phyloP scores from a whole-genome alignment of 2,113 vertebrate genomes.

The Sylvietta virens region DNA sequence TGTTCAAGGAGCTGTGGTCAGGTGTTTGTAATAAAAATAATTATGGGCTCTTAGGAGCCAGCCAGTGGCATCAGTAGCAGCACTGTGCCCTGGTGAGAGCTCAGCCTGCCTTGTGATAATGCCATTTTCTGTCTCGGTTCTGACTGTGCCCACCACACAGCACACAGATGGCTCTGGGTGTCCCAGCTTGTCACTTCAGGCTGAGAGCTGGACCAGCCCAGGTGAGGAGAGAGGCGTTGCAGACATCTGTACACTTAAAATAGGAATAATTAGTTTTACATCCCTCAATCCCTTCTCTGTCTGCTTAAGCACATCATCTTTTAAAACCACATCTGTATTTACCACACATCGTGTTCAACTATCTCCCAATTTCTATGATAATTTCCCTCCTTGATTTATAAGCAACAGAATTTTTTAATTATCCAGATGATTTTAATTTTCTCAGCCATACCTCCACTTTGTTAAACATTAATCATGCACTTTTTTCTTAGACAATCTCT shows the following conservation, averaged over 20 bases:
- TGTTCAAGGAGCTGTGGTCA: neutral
- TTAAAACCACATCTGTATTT: constrained; percentile 19
- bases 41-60: neutral
- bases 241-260: neutral
- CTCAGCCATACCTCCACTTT: constrained; percentile 15
- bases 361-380: constrained; percentile 42
- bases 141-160: neutral
- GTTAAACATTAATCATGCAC: constrained; percentile 27
- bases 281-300: neutral
- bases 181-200: neutral
- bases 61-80: neutral
- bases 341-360: neutral
- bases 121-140: neutral
- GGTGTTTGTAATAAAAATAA: neutral
- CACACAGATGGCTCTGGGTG: neutral
- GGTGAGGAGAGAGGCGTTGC: neutral
- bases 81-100: neutral
- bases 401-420: constrained; percentile 43
- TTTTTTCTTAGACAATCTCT: neutral
- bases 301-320: neutral
- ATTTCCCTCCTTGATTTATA: constrained; percentile 47
- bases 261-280: neutral
- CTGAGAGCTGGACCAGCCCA: neutral
- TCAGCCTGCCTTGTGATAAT: neutral
- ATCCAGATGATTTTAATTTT: constrained; percentile 46